Percentiles rank a stretch among this genome's conserved stretches.
Conservation (phyloP, 2,888 invertebrate species). For the Philereme transversata region DNA sequence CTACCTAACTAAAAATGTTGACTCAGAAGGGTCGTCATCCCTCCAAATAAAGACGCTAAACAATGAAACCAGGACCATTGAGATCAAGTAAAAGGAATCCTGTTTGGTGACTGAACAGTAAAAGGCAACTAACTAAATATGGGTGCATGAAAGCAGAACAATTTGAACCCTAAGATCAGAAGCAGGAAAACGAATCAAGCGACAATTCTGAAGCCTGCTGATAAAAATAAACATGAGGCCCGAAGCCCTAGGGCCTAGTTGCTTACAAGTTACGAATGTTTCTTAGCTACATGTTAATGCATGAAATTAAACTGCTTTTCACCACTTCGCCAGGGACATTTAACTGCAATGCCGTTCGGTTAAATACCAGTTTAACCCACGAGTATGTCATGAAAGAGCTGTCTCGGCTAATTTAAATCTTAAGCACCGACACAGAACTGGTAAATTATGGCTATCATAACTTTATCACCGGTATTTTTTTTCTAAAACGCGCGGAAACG, state of each 20-base stretch:
- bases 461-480: conserved; percentile 40
- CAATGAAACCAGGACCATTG: conserved; percentile 64
- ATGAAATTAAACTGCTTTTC: conserved; percentile 21
- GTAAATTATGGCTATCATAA: conserved; percentile 34
- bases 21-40: conserved; percentile 32
- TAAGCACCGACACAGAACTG: conserved; percentile 27
- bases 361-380: conserved; percentile 28
- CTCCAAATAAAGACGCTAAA: conserved; percentile 49
- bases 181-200: conserved; percentile 3
- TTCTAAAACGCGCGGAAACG: conserved; percentile 43
- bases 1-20: conserved; percentile 10
- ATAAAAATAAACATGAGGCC: not conserved
- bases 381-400: conserved; percentile 15
- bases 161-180: conserved; percentile 6
- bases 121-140: conserved; percentile 16
- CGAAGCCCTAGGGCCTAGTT: not conserved
- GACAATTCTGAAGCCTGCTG: not conserved
- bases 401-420: conserved; percentile 32
- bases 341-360: conserved; percentile 7
- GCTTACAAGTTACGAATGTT: not conserved
- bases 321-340: conserved; percentile 16
- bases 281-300: not conserved
- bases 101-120: conserved; percentile 53
- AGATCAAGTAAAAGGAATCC: conserved; percentile 65
- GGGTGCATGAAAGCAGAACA: conserved; percentile 15